phyloP scores from a whole-genome alignment of 2,797 vertebrate genomes.

The Poeciliopsis presidionis region DNA sequence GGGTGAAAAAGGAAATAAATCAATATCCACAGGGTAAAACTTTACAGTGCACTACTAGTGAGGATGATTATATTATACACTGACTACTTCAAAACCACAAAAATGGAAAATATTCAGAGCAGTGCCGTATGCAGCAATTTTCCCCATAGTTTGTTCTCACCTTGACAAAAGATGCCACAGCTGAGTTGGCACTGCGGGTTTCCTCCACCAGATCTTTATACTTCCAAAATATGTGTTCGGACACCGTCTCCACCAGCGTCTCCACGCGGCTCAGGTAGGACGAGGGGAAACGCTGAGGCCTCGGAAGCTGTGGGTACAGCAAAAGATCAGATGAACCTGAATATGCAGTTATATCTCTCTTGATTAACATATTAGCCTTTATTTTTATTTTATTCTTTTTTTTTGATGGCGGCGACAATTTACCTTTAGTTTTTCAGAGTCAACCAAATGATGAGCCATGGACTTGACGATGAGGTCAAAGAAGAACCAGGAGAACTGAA shows the following conservation, averaged over 20 bases:
- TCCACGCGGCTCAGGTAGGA: slow-evolving; percentile 90
- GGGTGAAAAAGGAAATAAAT: not conserved
- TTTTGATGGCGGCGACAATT: not conserved
- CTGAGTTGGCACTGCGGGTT: slow-evolving; percentile 91
- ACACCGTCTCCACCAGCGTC: slow-evolving; percentile 87
- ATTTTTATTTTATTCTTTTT: not conserved
- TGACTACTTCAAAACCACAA: not conserved
- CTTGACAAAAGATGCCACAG: slow-evolving; percentile 92
- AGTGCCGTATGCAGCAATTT: not conserved
- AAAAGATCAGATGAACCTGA: not conserved
- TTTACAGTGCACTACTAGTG: not conserved
- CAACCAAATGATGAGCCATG: slow-evolving; percentile 92
- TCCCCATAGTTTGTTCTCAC: slow-evolving; percentile 66
- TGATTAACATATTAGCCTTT: too few relatives aligned
- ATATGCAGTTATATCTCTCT: not conserved
- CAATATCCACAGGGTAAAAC: not conserved
- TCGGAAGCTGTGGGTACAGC: slow-evolving; percentile 82
- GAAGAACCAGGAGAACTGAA: slow-evolving; percentile 98
- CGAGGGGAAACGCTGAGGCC: slow-evolving; percentile 90
- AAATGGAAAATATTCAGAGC: not conserved
- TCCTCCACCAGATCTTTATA: slow-evolving; percentile 90
- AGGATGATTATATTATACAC: not conserved
- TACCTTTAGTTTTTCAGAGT: slow-evolving; percentile 89
- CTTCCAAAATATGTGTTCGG: slow-evolving; percentile 94
- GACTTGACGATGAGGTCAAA: slow-evolving; percentile 95